Percentiles rank a stretch among this genome's conserved stretches.
These are phyloP conservation scores for Acrocephalus kingi DNA, from an alignment of 2,113 vertebrate genomes.

Conservation along the genomic window DNA sequence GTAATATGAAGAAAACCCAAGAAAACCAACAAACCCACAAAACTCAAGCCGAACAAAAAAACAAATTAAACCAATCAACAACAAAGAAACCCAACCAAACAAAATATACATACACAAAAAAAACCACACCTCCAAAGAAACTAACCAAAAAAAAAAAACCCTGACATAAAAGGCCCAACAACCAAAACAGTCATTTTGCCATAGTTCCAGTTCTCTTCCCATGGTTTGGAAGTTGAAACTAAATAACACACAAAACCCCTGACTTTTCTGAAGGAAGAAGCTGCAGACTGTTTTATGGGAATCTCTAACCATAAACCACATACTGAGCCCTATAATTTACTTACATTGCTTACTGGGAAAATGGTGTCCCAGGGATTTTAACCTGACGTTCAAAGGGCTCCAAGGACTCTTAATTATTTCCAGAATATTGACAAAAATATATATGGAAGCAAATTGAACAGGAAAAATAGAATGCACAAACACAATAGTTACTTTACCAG, in stretches of 20 bases:
- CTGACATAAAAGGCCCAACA: not conserved
- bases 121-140: not conserved
- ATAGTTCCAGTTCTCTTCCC: not conserved
- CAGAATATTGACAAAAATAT: conserved; percentile 32
- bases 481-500: not conserved
- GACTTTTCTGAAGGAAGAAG: not conserved
- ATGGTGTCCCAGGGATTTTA: not conserved
- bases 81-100: rapidly evolving
- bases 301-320: conserved; percentile 44
- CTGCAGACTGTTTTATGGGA: conserved; percentile 41
- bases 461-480: not conserved
- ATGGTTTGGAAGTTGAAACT: not conserved
- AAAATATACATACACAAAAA: not conserved
- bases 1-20: not conserved
- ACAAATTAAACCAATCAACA: not conserved
- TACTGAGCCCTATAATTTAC: conserved; percentile 37
- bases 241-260: not conserved
- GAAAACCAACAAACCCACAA: not conserved
- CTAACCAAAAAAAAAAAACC: too few species aligned
- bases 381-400: not conserved
- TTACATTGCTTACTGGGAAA: not conserved
- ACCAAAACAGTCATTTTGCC: not conserved
- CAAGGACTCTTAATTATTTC: conserved; percentile 27
- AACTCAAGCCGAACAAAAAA: not conserved
- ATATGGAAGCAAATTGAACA: not conserved